These are phyloP conservation scores for Steinernema hermaphroditum DNA, from an alignment of 2,888 invertebrate species.

Conservation along the genomic window DNA sequence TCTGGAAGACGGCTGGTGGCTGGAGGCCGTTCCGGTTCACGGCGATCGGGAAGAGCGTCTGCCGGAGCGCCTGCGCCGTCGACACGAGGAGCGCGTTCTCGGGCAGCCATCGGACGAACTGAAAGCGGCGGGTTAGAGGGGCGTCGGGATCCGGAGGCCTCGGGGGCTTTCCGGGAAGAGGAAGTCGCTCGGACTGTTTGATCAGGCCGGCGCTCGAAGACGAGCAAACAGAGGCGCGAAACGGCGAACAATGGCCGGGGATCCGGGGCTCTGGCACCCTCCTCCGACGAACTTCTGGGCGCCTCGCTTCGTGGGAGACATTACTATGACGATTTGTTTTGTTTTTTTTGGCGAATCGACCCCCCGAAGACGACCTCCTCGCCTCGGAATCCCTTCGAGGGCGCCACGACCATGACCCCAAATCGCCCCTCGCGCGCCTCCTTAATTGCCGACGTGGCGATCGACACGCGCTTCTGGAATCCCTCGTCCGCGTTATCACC, in stretches of 20 bases:
- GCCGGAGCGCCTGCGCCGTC: slow-evolving; percentile 42
- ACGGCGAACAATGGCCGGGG: slow-evolving; percentile 16
- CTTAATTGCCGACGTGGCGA: slow-evolving; percentile 28
- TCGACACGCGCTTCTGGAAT: slow-evolving; percentile 26
- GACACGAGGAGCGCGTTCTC: slow-evolving; percentile 37
- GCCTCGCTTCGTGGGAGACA: no score
- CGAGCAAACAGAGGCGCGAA: slow-evolving; percentile 18
- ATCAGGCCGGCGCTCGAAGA: neutral
- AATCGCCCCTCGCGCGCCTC: slow-evolving; percentile 23
- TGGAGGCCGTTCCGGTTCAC: slow-evolving; percentile 23
- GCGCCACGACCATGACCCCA: slow-evolving; percentile 26
- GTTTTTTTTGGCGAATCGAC: no score
- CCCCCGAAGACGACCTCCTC: neutral
- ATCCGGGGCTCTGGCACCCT: no score
- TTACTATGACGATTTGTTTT: no score
- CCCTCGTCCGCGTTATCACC: slow-evolving; percentile 11
- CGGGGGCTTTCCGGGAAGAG: no score
- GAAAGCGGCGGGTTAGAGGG: neutral
- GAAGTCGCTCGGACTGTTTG: no score
- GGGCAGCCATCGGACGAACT: slow-evolving; percentile 13
- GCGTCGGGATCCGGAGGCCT: no score
- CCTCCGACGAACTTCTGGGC: no score
- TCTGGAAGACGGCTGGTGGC: neutral
- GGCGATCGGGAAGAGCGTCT: slow-evolving; percentile 39
- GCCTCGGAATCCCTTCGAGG: slow-evolving; percentile 17